A percentile compares a stretch with the other conserved stretches of the same genome.
These are phyloP conservation scores for Amphipyra berbera DNA, from an alignment of 2,888 invertebrate species.

Conservation along the genomic window DNA sequence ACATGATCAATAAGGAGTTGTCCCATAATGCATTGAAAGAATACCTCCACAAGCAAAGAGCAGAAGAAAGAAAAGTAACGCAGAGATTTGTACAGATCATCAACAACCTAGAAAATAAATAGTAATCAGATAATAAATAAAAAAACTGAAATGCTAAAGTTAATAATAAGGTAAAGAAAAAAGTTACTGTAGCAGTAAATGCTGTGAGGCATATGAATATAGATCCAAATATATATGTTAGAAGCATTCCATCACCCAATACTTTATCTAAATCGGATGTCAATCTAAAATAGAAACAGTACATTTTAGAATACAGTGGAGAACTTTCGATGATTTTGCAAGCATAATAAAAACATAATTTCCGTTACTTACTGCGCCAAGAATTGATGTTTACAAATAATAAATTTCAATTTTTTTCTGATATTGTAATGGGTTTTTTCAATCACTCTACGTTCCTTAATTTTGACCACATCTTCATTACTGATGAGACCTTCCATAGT, in stretches of 20 bases:
- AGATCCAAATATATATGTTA: constrained; percentile 78
- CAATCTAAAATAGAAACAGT: constrained; percentile 69
- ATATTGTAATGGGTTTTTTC: constrained; percentile 62
- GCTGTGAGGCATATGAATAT: constrained; percentile 82
- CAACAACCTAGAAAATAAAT: constrained; percentile 72
- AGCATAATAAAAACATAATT: too few species aligned
- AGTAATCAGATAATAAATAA: background rate
- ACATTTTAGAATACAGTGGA: too few species aligned
- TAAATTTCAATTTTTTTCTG: constrained; percentile 68
- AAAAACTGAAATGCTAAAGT: background rate
- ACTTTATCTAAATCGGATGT: constrained; percentile 70
- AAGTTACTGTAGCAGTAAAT: constrained; percentile 78
- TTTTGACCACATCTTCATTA: constrained; percentile 63
- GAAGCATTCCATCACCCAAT: constrained; percentile 76
- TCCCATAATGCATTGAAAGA: constrained; percentile 79
- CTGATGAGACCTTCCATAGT: constrained; percentile 69
- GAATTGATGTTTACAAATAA: constrained; percentile 72
- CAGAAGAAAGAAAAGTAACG: constrained; percentile 81
- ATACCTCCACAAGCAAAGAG: constrained; percentile 75
- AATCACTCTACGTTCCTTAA: constrained; percentile 51
- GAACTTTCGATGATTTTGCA: background rate
- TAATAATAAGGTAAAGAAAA: background rate
- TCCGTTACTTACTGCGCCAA: constrained; percentile 68
- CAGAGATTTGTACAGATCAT: constrained; percentile 74
- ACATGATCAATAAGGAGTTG: constrained; percentile 82